Evolutionary conservation across 2,797 vertebrate species (phyloP).

Genomic region (Psittacula echo): DNA sequence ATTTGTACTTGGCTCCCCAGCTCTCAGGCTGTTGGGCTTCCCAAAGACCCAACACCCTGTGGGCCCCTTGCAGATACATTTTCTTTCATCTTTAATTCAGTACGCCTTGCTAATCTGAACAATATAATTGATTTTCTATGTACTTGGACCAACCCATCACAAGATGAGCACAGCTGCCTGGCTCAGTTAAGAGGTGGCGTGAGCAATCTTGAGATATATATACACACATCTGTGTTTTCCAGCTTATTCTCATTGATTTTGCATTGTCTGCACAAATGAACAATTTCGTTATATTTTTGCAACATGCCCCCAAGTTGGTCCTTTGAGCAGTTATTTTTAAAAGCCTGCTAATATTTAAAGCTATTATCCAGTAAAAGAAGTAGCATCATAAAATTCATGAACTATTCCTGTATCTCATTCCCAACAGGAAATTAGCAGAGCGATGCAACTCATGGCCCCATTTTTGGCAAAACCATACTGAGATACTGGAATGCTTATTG

Average conservation of each 20-base stretch:
- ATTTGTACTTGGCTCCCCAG: background rate
- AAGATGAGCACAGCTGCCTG: conserved; percentile 40
- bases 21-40: background rate
- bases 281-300: background rate
- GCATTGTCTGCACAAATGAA: conserved; percentile 23
- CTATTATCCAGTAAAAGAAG: background rate
- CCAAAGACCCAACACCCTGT: background rate
- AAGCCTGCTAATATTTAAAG: background rate
- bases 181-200: background rate
- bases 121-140: conserved; percentile 31
- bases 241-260: conserved; percentile 13
- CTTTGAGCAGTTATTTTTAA: conserved; percentile 2
- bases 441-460: background rate
- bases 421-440: background rate
- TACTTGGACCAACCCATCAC: background rate
- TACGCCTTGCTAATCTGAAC: background rate
- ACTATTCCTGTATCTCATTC: background rate
- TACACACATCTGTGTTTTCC: background rate
- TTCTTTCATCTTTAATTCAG: conserved; percentile 28
- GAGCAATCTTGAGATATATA: background rate
- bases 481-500: background rate
- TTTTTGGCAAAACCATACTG: background rate
- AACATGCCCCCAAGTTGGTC: background rate
- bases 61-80: background rate
- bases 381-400: background rate